A percentile compares a stretch with the other conserved stretches of the same genome.
These are phyloP conservation scores for Anarrhichthys ocellatus DNA, from an alignment of 2,113 vertebrate genomes.

Conservation along the genomic window DNA sequence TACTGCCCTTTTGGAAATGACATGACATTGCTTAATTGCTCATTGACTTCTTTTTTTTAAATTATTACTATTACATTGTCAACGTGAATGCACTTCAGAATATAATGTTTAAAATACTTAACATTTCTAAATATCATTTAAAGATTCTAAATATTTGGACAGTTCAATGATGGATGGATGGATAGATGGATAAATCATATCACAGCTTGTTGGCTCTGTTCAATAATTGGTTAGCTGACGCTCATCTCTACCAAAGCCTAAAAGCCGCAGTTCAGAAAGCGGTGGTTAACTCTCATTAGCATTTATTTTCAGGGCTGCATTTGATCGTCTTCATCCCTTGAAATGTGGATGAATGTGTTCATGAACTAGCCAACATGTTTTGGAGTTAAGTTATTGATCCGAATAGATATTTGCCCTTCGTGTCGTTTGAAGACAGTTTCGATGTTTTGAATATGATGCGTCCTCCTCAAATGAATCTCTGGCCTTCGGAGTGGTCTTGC, in stretches of 20 bases:
- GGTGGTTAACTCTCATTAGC: no score
- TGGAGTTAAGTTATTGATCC: neutral
- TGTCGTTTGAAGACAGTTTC: neutral
- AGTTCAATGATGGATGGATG: neutral
- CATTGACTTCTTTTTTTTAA: neutral
- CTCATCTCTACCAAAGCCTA: neutral
- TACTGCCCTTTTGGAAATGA: neutral
- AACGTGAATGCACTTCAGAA: neutral
- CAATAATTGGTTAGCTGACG: neutral
- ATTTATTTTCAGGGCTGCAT: neutral
- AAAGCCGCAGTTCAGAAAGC: neutral
- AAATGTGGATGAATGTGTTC: neutral
- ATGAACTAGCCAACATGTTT: neutral
- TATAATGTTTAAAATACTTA: neutral
- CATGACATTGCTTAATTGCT: neutral
- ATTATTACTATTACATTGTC: neutral
- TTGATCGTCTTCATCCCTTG: neutral
- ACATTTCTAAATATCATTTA: neutral
- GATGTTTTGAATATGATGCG: neutral
- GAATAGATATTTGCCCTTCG: slow-evolving; percentile 11
- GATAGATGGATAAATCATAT: neutral
- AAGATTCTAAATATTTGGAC: neutral
- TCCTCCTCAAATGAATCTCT: slow-evolving; percentile 15
- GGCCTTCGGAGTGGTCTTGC: slow-evolving; percentile 1
- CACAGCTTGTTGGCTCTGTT: neutral